Evolutionary conservation across 2,888 invertebrate genomes (phyloP), one percentile per base, ranked within the genome.

Genomic region (Heliconius ismenius): DNA sequence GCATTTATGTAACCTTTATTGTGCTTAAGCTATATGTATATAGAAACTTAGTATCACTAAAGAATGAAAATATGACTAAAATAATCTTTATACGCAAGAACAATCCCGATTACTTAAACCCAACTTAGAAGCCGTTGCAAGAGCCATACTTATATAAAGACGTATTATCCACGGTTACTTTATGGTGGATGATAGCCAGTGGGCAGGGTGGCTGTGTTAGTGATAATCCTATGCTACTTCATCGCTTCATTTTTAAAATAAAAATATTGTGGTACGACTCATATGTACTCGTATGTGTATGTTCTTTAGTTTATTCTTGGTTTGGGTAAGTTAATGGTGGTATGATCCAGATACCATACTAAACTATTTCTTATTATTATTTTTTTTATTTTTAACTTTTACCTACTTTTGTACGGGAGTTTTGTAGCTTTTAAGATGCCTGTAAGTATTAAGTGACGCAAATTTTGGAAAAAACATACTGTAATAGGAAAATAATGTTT

Each of bases 71-170:
- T 54, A 54, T 54, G 9, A 32, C n/a, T 21, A 6, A 70, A 58
- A 58, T 70, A 70, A 32, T 32, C 75, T 49, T 43, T 58, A 72
- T 77, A 73, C 75, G 74, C 73, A 58, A 36, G 28, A 68, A 76
- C 74, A 81, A 80, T 76, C 69, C 74, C 74, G 64, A 81, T 80
- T 76, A 80, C 75, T 73, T 78, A 78, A 79, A 78, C 79, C 73
- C 54, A 72, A 78, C 80, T 80, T 75, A 80, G 81, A 79, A 81
- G 80, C 80, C 81, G 75, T 76, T 80, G 75, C n/a, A 28, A 73
- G 73, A 77, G 49, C 69, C 39, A 73, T 69, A 78, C 75, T 76
- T 76, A 77, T 75, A 73, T 79, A 76, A 70, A 70, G 43, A 74
- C 70, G 63, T 65, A 60, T 78, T 75, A 80, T 78, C 73, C 73